Conservation (phyloP, 1,140 invertebrate genomes). For the Lucilia sericata region DNA sequence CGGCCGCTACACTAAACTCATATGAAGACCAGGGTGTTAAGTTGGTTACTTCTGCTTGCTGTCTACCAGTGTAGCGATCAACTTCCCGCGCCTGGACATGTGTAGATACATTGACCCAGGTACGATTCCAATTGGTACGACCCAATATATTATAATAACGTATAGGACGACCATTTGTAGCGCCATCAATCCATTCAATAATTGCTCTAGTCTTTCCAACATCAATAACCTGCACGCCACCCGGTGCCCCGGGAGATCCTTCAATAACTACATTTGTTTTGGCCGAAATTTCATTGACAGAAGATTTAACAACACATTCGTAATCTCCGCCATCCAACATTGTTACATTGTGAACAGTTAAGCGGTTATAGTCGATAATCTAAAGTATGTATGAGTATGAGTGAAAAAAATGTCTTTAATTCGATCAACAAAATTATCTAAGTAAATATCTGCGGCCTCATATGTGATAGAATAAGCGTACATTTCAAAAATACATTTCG, state of each 20-base stretch:
- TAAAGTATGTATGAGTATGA: no score
- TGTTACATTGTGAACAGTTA: conserved; percentile 85
- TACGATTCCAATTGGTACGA: conserved; percentile 86
- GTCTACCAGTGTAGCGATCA: conserved; percentile 80
- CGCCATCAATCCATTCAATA: conserved; percentile 91
- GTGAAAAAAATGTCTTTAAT: no score
- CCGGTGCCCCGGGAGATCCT: conserved; percentile 87
- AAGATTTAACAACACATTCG: conserved; percentile 88
- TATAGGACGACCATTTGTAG: conserved; percentile 83
- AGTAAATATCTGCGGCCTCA: no score
- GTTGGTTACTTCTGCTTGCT: conserved; percentile 77
- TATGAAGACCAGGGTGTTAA: conserved; percentile 90
- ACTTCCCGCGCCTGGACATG: conserved; percentile 72
- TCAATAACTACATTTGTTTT: conserved; percentile 80
- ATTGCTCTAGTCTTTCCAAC: conserved; percentile 81
- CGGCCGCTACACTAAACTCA: conserved; percentile 88
- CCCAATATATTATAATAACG: conserved; percentile 83
- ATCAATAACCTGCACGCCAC: conserved; percentile 81
- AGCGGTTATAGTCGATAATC: conserved; percentile 77
- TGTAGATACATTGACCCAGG: conserved; percentile 82
- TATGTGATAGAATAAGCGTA: no score
- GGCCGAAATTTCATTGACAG: conserved; percentile 83
- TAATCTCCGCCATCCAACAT: conserved; percentile 89
- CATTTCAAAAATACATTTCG: no score
- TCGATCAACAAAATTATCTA: no score